Evolutionary conservation across 2,888 invertebrate genomes (phyloP), one percentile per base, ranked within the genome.

Genomic region (Leptothorax acervorum): DNA sequence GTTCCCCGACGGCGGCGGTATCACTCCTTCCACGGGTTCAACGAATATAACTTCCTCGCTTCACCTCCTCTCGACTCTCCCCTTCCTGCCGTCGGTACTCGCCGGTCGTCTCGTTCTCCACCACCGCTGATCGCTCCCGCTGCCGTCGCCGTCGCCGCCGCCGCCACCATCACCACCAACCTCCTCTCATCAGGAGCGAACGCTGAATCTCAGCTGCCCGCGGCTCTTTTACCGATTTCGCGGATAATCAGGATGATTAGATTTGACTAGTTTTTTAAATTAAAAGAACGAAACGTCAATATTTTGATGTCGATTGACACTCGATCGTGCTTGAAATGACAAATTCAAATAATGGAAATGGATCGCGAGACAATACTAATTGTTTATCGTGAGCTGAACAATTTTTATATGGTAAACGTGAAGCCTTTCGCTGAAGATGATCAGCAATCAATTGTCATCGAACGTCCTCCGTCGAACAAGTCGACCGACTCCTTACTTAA

Each of bases 41-140:
- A 91, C 91, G 88, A 89, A 90, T 91, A 90, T 89, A 92, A 91
- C 92, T 91, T 91, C 88, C 92, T 88, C 89, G 85, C 90, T 87
- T 84, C 87, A 68, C 78, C 90, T 84, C 79, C 88, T 84, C 85
- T 83, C 87, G 76, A 35, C 51, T 31, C 83, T 79, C 85, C 57
- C 84, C 78, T 75, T 81, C 88, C 66, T 68, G 71, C 88, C 85
- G 82, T 76, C 82, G 79, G 85, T 79, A 83, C 85, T 84, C 86
- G 86, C 78, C 82, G 85, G 60, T 84, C 82, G 76, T 83, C 86
- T 79, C 86, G 87, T 73, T 83, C 86, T 84, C 84, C 81, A 76
- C 82, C 85, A 35, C 65, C 82, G 5, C 87, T 87, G 62, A 79
- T 84, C 74, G 45, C 57, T 35, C 35, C 35, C n/a, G 60, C 74